Conservation (phyloP, 1,140 invertebrate genomes). For the Neodiprion lecontei region DNA sequence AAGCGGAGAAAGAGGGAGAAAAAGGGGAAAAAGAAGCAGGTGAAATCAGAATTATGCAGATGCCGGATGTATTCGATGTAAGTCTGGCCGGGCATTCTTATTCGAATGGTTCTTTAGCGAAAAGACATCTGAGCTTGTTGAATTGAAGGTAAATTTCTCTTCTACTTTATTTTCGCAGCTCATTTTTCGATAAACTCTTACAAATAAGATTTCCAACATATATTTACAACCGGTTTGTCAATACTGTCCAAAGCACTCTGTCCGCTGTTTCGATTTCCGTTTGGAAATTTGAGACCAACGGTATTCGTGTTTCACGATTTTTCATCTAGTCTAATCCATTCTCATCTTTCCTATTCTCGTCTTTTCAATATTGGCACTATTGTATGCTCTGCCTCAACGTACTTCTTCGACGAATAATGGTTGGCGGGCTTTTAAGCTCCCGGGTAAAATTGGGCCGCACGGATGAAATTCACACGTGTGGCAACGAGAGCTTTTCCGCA, state of each 20-base stretch:
- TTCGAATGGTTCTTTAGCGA: slow-evolving; percentile 38
- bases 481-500: not conserved
- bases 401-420: not conserved
- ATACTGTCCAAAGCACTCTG: no score
- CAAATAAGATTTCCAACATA: slow-evolving; percentile 38
- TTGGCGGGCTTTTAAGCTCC: not conserved
- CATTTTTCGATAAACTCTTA: slow-evolving; percentile 48
- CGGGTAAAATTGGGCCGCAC: not conserved
- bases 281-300: no score
- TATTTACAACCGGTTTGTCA: not conserved
- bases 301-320: not conserved
- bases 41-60: slow-evolving; percentile 48
- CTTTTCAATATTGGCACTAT: not conserved
- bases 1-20: no score
- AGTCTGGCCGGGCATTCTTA: slow-evolving; percentile 45
- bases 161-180: slow-evolving; percentile 44
- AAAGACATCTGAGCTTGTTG: slow-evolving; percentile 51
- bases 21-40: slow-evolving; percentile 5
- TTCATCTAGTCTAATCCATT: not conserved
- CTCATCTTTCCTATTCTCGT: not conserved
- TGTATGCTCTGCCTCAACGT: not conserved
- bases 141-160: slow-evolving; percentile 55
- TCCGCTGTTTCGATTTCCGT: no score
- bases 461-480: not conserved
- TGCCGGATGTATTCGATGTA: slow-evolving; percentile 40